Percentiles rank a stretch among this genome's conserved stretches.
Evolutionary conservation across 2,888 invertebrate genomes (phyloP).

Genomic region (Spisula subtruncata): DNA sequence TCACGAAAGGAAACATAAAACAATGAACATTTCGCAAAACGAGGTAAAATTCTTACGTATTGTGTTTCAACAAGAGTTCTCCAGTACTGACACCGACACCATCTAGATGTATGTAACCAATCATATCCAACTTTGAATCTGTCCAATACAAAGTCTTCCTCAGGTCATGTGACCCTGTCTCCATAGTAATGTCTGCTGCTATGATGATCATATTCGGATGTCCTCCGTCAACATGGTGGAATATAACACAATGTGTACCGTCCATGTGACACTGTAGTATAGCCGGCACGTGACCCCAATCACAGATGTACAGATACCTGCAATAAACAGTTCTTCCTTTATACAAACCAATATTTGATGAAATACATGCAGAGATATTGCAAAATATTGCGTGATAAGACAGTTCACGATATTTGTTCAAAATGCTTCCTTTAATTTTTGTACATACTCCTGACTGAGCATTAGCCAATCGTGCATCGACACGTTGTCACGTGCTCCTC

Average conservation of each 20-base stretch:
- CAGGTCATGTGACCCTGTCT: not conserved
- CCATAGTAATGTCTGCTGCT: constrained; percentile 29
- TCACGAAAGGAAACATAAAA: too few species aligned
- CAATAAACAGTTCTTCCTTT: constrained; percentile 22
- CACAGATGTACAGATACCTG: constrained; percentile 58
- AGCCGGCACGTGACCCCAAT: constrained; percentile 49
- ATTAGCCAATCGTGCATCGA: too few species aligned
- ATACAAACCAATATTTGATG: too few species aligned
- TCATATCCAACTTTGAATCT: constrained; percentile 56
- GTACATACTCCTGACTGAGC: too few species aligned
- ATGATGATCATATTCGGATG: constrained; percentile 61
- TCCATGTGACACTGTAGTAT: constrained; percentile 51
- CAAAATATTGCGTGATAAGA: too few species aligned
- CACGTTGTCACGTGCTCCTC: too few species aligned
- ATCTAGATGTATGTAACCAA: constrained; percentile 34
- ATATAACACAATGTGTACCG: constrained; percentile 44
- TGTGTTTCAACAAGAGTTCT: constrained; percentile 14
- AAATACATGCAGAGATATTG: too few species aligned
- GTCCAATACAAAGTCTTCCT: constrained; percentile 61
- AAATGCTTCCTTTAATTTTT: too few species aligned
- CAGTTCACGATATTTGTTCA: too few species aligned
- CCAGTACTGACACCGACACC: not conserved
- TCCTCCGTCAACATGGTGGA: constrained; percentile 49
- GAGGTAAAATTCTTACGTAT: constrained; percentile 3
- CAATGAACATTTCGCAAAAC: too few species aligned